phyloP scores from a whole-genome alignment of 2,888 invertebrate species.

The Polymixis lichenea region DNA sequence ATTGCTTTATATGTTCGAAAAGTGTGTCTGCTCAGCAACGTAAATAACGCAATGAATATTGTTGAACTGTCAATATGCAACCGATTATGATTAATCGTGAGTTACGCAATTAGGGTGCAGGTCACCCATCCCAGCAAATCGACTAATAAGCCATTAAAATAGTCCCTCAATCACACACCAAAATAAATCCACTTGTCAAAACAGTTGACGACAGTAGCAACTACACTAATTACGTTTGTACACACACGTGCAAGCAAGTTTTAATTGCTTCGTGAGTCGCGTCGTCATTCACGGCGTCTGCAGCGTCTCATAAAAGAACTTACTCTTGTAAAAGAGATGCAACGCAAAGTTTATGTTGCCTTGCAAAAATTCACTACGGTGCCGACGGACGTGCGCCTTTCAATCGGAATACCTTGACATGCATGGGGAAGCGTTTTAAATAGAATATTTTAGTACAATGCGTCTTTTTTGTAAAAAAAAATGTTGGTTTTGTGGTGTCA shows the following conservation, averaged over 20 bases:
- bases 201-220: constrained; percentile 54
- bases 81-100: too few species aligned
- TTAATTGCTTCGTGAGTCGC: constrained; percentile 80
- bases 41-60: too few species aligned
- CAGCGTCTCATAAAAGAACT: constrained; percentile 76
- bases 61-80: too few species aligned
- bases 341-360: constrained; percentile 71
- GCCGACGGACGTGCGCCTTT: constrained; percentile 68
- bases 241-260: constrained; percentile 72
- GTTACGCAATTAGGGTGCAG: too few species aligned
- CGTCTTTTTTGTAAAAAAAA: constrained; percentile 6
- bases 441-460: constrained; percentile 68
- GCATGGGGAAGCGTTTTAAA: constrained; percentile 64
- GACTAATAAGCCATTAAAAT: not conserved
- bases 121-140: too few species aligned
- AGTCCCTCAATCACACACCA: not conserved
- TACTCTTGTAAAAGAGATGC: constrained; percentile 74
- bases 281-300: constrained; percentile 73
- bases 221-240: constrained; percentile 70
- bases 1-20: too few species aligned
- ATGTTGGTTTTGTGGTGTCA: not conserved
- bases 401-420: constrained; percentile 72
- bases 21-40: too few species aligned
- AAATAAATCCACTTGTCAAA: constrained; percentile 26
- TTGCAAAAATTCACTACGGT: constrained; percentile 73